A percentile compares a stretch with the other conserved stretches of the same genome.
These are phyloP conservation scores for Tetragonisca angustula DNA, from an alignment of 2,888 invertebrate species.

Conservation along the genomic window DNA sequence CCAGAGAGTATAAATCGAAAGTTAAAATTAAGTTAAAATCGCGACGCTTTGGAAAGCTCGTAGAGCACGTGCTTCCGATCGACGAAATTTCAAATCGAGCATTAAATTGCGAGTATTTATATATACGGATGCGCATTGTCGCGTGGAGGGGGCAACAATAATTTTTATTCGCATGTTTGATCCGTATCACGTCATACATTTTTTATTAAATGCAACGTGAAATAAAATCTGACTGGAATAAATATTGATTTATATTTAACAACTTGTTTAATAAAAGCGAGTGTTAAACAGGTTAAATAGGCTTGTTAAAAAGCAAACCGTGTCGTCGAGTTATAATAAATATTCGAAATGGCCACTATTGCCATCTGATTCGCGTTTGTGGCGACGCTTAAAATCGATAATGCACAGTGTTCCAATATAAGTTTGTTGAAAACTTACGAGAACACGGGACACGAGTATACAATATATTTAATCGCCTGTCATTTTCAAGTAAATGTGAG, in stretches of 20 bases:
- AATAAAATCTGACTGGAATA: no score
- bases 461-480: not conserved
- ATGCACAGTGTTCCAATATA: no score
- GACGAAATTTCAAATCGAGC: not conserved
- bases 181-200: no score
- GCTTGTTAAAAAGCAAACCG: not conserved
- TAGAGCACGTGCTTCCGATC: not conserved
- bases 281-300: not conserved
- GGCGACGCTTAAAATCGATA: not conserved
- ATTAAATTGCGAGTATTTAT: not conserved
- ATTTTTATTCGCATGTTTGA: no score
- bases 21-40: not conserved
- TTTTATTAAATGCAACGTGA: no score
- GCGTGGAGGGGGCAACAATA: not conserved
- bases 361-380: not conserved
- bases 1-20: not conserved
- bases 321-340: not conserved
- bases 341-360: not conserved
- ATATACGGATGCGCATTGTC: not conserved
- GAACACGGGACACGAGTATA: no score
- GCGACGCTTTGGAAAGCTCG: not conserved
- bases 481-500: no score
- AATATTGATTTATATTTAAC: no score
- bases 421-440: not conserved
- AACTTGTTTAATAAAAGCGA: no score